Evolutionary conservation across 2,797 vertebrate genomes (phyloP).

Genomic region (Bradypus variegatus): DNA sequence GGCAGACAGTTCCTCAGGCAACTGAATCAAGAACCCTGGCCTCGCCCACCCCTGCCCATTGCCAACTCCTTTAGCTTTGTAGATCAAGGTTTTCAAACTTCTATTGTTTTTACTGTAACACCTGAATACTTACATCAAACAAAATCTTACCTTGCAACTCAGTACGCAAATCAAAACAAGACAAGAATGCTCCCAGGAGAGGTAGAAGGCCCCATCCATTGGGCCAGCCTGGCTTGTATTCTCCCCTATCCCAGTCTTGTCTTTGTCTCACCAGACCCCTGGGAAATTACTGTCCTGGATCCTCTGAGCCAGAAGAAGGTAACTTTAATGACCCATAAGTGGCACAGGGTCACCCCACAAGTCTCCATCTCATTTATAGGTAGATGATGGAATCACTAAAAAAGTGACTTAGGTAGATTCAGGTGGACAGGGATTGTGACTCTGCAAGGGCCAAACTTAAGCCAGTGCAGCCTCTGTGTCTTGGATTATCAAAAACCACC

Average conservation of each 20-base stretch:
- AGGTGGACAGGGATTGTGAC: neutral
- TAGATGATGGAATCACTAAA: neutral
- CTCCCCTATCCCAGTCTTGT: neutral
- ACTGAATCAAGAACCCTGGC: accelerated
- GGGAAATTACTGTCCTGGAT: neutral
- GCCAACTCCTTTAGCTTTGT: neutral
- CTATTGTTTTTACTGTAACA: neutral
- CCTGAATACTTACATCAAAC: neutral
- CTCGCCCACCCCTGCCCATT: neutral
- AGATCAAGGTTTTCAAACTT: neutral
- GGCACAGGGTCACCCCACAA: no score
- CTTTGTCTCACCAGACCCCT: neutral
- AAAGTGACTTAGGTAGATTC: neutral
- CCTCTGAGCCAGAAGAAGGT: neutral
- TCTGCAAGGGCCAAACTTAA: neutral
- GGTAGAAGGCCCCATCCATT: no score
- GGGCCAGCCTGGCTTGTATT: neutral
- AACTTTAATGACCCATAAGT: neutral
- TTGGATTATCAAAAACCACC: neutral
- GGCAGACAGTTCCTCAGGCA: no score
- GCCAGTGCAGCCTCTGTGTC: neutral
- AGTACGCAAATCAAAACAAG: neutral
- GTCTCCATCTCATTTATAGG: neutral
- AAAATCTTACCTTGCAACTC: neutral
- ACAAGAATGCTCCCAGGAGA: no score